Evolutionary conservation across 2,797 vertebrate genomes (phyloP).

Genomic region (Lutjanus argentimaculatus): DNA sequence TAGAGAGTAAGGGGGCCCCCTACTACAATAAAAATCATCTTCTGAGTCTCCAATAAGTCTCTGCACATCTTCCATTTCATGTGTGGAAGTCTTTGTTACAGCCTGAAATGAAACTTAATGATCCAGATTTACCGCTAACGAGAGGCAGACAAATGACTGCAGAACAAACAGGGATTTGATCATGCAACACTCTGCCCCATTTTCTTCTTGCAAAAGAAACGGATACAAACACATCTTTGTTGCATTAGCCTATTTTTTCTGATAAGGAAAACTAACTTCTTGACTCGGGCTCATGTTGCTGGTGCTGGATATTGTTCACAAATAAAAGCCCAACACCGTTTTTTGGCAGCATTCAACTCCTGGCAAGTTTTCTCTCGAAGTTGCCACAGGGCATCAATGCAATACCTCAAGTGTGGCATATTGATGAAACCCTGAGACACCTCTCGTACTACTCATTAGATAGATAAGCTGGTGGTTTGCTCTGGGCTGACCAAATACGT

Average conservation of each 20-base stretch:
- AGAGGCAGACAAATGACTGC: conserved; percentile 77
- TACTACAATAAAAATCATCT: conserved; percentile 56
- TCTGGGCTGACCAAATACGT: conserved; percentile 29
- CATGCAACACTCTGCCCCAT: conserved; percentile 65
- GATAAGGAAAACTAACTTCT: conserved; percentile 55
- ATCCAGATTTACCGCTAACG: conserved; percentile 76
- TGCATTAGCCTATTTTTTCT: conserved; percentile 56
- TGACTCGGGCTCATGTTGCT: conserved; percentile 22
- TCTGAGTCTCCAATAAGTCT: conserved; percentile 57
- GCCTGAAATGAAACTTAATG: conserved; percentile 76
- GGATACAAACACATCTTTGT: conserved; percentile 55
- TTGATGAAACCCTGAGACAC: conserved; percentile 45
- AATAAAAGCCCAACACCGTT: background rate
- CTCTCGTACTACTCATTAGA: conserved; percentile 57
- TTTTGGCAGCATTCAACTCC: background rate
- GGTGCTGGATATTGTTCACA: conserved; percentile 28
- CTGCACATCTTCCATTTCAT: conserved; percentile 55
- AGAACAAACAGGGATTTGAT: conserved; percentile 74
- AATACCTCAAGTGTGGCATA: conserved; percentile 38
- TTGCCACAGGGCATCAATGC: conserved; percentile 8
- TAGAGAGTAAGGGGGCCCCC: conserved; percentile 27
- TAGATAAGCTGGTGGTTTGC: conserved; percentile 52
- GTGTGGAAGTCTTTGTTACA: conserved; percentile 69
- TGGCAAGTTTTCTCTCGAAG: conserved; percentile 20
- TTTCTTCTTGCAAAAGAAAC: conserved; percentile 53